Evolutionary conservation across 2,888 invertebrate species (phyloP).

Genomic region (Punctoribates punctum): DNA sequence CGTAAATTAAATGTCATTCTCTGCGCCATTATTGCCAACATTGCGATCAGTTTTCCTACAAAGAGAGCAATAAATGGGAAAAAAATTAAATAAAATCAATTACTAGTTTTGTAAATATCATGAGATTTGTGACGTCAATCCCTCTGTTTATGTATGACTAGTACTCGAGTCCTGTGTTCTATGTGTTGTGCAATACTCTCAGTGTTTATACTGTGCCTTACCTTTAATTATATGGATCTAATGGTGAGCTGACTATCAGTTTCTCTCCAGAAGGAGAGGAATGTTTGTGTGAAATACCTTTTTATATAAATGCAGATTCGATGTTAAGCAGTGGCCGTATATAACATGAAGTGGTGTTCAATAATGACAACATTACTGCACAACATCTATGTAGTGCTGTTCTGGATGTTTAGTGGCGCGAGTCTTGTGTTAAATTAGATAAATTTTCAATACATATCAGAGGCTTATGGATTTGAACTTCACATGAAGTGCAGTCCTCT

Average conservation of each 20-base stretch:
- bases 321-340: not conserved
- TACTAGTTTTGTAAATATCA: slow-evolving; percentile 2
- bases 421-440: slow-evolving; percentile 3
- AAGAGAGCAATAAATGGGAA: not conserved
- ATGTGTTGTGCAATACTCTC: not conserved
- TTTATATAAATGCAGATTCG: slow-evolving; percentile 25
- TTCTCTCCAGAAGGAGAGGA: not conserved
- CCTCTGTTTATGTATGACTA: not conserved
- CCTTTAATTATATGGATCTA: not conserved
- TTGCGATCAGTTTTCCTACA: not conserved
- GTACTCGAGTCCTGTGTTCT: not conserved
- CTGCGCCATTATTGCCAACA: not conserved
- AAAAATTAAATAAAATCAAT: slow-evolving; percentile 2
- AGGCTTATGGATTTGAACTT: not conserved
- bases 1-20: not conserved
- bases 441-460: not conserved
- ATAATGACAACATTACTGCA: slow-evolving; percentile 7
- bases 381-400: slow-evolving; percentile 15
- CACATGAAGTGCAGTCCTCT: not conserved
- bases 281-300: not conserved
- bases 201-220: not conserved
- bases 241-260: not conserved
- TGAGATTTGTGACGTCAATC: slow-evolving; percentile 10
- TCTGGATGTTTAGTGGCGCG: not conserved
- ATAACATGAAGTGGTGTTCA: not conserved